phyloP scores from a whole-genome alignment of 2,113 vertebrate genomes.

The Gymnogyps californianus region DNA sequence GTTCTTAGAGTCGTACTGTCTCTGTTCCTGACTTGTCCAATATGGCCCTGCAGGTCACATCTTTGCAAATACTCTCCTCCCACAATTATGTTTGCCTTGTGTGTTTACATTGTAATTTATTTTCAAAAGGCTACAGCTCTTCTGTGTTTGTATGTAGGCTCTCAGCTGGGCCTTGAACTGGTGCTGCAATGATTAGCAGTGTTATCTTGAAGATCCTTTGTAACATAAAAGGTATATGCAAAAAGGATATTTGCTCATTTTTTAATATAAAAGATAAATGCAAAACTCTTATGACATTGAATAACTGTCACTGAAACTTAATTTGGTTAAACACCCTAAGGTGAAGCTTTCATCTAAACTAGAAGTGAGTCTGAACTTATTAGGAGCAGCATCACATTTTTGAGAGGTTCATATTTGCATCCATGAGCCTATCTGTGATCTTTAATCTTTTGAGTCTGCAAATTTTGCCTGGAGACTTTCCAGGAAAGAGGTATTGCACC shows the following conservation, averaged over 20 bases:
- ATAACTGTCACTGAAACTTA: conserved; percentile 43
- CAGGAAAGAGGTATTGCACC: background rate
- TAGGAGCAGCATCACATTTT: background rate
- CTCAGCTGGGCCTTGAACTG: background rate
- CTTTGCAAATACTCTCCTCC: background rate
- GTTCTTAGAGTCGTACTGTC: background rate
- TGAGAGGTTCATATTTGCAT: conserved; percentile 35
- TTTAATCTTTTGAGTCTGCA: background rate
- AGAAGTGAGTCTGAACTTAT: conserved; percentile 13
- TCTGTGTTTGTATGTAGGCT: background rate
- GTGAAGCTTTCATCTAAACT: conserved; percentile 39
- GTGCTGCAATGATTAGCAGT: background rate
- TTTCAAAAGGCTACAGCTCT: background rate
- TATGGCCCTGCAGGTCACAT: background rate
- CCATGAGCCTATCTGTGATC: conserved; percentile 4
- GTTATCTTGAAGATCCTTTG: background rate
- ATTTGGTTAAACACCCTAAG: conserved; percentile 19
- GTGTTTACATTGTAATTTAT: background rate
- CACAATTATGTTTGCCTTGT: background rate
- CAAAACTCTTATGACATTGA: background rate
- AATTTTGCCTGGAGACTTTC: conserved; percentile 18
- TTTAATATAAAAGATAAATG: conserved; percentile 32
- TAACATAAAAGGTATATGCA: conserved; percentile 9
- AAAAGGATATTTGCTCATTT: background rate
- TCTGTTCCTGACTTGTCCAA: background rate